Conservation (phyloP, 2,113 vertebrate genomes). For the Mirounga angustirostris region DNA sequence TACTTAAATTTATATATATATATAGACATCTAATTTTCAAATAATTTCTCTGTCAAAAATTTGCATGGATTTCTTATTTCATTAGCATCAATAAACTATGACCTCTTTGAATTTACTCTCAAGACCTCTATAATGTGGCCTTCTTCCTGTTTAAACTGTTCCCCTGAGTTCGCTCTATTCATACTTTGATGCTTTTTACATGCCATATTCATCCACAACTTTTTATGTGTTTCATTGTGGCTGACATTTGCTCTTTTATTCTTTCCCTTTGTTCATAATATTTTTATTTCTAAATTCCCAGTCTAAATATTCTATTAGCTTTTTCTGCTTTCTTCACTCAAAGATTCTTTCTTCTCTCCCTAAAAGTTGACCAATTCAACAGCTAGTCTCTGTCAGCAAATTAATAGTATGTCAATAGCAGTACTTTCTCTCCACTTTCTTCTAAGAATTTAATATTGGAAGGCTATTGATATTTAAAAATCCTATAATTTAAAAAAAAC, state of each 20-base stretch:
- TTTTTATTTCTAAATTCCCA: constrained; percentile 22
- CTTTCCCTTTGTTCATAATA: background rate
- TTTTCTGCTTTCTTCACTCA: background rate
- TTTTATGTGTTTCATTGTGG: background rate
- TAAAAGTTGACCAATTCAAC: background rate
- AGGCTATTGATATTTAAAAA: background rate
- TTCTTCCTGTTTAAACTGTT: background rate
- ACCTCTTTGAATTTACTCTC: background rate
- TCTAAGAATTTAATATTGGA: background rate
- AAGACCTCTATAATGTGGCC: background rate
- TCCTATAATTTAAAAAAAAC: background rate
- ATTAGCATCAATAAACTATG: background rate
- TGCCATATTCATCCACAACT: background rate
- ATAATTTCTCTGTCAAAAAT: background rate
- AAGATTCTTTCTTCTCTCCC: background rate
- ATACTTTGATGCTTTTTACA: background rate
- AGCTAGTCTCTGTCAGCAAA: background rate
- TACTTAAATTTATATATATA: background rate
- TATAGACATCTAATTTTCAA: background rate
- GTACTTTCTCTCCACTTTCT: background rate
- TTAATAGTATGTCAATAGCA: background rate
- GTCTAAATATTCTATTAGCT: background rate
- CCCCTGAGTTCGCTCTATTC: background rate
- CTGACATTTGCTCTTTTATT: background rate
- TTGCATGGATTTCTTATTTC: background rate